Conservation (phyloP, 1,140 invertebrate species). For the Drosophila prosaltans region DNA sequence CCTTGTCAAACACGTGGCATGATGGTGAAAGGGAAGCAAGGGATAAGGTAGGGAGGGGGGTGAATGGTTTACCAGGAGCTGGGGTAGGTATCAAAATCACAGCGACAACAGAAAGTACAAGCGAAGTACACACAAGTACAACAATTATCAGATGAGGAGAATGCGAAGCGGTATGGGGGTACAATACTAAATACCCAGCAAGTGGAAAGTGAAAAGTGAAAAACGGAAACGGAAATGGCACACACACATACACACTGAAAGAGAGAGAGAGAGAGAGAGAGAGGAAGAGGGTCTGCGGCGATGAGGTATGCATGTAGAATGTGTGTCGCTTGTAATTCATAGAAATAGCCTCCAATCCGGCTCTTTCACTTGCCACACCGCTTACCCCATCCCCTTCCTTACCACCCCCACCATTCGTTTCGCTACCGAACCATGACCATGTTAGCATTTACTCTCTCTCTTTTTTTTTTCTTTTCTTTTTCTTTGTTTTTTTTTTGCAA, state of each 20-base stretch:
- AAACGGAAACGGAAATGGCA: conserved; percentile 78
- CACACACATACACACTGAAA: conserved; percentile 53
- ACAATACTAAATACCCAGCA: conserved; percentile 76
- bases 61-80: neutral
- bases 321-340: conserved; percentile 68
- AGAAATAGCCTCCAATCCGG: conserved; percentile 52
- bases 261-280: conserved; percentile 16
- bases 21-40: conserved; percentile 13
- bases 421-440: conserved; percentile 46
- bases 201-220: conserved; percentile 69
- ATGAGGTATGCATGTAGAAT: conserved; percentile 19
- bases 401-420: neutral
- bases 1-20: conserved; percentile 71
- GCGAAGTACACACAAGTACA: conserved; percentile 58
- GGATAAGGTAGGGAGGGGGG: neutral
- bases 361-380: neutral
- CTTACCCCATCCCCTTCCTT: neutral
- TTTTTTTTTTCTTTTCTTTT: neutral
- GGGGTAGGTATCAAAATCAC: conserved; percentile 61
- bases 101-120: conserved; percentile 77
- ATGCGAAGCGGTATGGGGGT: neutral
- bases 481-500: conserved; percentile 27
- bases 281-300: conserved; percentile 25
- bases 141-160: conserved; percentile 59
- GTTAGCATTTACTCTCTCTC: conserved; percentile 62